These are phyloP conservation scores for Ctenosaura bakeri DNA, from an alignment of 2,797 vertebrate genomes.

Conservation along the genomic window DNA sequence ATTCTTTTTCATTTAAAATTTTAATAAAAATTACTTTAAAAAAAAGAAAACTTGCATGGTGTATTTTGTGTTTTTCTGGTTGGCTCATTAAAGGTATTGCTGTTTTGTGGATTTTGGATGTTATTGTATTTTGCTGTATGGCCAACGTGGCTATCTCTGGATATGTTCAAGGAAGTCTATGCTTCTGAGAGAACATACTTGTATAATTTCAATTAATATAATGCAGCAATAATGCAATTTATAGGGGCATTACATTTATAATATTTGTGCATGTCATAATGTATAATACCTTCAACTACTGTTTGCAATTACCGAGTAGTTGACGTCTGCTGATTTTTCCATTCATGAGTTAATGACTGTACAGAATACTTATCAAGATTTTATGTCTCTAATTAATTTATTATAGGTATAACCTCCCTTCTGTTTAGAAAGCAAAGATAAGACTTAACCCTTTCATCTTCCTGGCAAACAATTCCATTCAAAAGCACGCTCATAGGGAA, in stretches of 20 bases:
- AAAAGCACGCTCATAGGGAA: background rate
- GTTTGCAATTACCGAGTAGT: background rate
- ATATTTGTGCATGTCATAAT: background rate
- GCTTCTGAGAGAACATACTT: background rate
- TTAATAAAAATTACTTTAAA: too few species aligned
- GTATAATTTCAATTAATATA: background rate
- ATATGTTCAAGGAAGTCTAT: background rate
- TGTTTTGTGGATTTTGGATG: too few species aligned
- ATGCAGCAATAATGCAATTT: background rate
- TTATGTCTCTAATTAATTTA: constrained; percentile 7
- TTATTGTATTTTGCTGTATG: too few species aligned
- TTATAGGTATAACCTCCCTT: background rate
- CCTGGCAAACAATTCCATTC: background rate
- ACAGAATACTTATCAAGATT: background rate
- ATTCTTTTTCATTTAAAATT: too few species aligned
- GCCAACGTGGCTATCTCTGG: too few species aligned
- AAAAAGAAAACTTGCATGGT: too few species aligned
- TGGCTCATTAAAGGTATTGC: too few species aligned
- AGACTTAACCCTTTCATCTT: background rate
- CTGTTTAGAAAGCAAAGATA: background rate
- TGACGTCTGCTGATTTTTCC: background rate
- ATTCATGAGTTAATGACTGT: background rate
- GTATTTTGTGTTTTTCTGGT: too few species aligned
- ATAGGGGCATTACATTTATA: background rate
- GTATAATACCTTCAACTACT: background rate